Evolutionary conservation across 92 coral and sea anemone genomes (phyloP).

Genomic region (Paramuricea clavata): DNA sequence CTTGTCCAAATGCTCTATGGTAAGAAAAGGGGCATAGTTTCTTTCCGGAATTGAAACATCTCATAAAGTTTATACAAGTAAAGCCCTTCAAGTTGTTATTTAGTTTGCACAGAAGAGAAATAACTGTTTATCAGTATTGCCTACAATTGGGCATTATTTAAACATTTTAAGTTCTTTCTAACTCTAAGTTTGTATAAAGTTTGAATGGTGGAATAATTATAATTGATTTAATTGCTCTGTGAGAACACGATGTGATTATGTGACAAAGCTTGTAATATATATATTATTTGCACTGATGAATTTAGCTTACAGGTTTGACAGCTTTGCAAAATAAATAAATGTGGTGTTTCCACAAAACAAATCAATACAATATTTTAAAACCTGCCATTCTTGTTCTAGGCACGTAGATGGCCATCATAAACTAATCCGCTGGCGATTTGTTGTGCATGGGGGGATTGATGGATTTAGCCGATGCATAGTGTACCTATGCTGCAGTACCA

Average conservation of each 20-base stretch:
- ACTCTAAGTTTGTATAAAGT: too few species aligned
- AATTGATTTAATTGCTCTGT: too few species aligned
- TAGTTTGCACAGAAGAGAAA: not conserved
- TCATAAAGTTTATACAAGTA: not conserved
- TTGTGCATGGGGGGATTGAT: slow-evolving; percentile 58
- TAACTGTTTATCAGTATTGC: too few species aligned
- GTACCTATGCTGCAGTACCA: not conserved
- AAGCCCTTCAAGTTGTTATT: not conserved
- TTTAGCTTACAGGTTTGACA: not conserved
- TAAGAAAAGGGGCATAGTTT: not conserved
- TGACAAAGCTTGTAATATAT: too few species aligned
- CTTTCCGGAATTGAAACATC: not conserved
- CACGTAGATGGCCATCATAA: slow-evolving; percentile 63
- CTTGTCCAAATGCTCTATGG: slow-evolving; percentile 51
- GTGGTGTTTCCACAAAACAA: not conserved
- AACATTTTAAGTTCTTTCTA: too few species aligned
- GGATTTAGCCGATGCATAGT: slow-evolving; percentile 53
- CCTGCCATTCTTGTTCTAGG: slow-evolving; percentile 23
- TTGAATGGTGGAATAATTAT: too few species aligned
- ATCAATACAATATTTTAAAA: not conserved
- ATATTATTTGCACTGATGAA: not conserved
- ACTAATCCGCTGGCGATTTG: slow-evolving; percentile 56
- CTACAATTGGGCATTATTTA: too few species aligned
- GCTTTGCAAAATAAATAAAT: not conserved
- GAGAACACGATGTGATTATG: too few species aligned